These are phyloP conservation scores for Drosophila fungiperda DNA, from an alignment of 2,888 invertebrate genomes.

Conservation along the genomic window DNA sequence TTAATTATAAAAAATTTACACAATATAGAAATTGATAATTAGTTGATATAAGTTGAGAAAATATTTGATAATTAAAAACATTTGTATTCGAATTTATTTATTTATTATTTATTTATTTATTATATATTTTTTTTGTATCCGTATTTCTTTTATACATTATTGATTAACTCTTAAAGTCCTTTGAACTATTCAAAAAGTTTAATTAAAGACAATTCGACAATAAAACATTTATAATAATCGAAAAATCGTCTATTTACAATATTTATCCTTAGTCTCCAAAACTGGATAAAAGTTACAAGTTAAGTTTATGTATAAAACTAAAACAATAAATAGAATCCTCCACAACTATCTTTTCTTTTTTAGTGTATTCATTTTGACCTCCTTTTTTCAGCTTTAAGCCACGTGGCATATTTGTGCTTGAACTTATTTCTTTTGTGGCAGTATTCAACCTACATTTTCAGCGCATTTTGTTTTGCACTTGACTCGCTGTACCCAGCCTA, in stretches of 20 bases:
- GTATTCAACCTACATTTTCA: slow-evolving; percentile 26
- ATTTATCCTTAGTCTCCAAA: not conserved
- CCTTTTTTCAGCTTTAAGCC: slow-evolving; percentile 11
- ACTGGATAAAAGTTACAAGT: not conserved
- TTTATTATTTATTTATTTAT: too few relatives aligned
- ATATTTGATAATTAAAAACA: not conserved
- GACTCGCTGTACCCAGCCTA: slow-evolving; percentile 30
- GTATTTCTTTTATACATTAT: not conserved
- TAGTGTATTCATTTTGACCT: too few relatives aligned
- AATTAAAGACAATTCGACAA: too few relatives aligned
- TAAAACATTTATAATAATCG: not conserved
- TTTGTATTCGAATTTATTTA: not conserved
- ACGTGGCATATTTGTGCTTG: slow-evolving; percentile 2
- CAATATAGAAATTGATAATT: not conserved
- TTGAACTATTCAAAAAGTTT: not conserved
- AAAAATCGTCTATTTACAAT: not conserved
- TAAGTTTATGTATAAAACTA: not conserved
- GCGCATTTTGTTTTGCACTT: slow-evolving; percentile 38
- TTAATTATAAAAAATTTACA: not conserved
- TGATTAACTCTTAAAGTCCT: not conserved
- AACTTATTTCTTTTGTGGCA: not conserved
- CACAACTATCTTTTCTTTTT: not conserved
- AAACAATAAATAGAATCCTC: too few relatives aligned
- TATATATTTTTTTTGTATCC: fast-evolving
- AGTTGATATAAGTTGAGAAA: not conserved